Evolutionary conservation across 1,140 invertebrate genomes (phyloP), one percentile per base, ranked within the genome.

Genomic region (Drosophila bocqueti): DNA sequence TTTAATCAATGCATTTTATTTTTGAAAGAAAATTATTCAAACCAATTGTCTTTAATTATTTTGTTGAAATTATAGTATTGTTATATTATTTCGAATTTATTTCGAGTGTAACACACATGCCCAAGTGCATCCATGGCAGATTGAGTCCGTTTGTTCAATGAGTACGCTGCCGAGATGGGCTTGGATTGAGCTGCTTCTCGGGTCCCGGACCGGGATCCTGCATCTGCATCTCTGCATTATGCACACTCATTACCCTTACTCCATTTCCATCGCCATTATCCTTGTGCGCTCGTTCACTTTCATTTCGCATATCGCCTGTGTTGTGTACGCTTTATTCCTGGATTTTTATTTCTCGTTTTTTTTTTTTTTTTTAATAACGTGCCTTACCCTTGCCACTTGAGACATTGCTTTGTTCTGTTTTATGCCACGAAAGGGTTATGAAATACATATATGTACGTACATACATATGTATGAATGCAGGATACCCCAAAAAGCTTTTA

Each of bases 201-300:
- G 31, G 36, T 61, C 47, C 71, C 52, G 49, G 52, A 38, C 61
- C 42, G 29, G 58, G 24, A 60, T 76, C 29, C 61, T 63, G 66
- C 68, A 59, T 38, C 65, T 69, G 62, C 66, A 64, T 68, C 58
- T 68, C 58, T 90, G 84, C 84, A 89, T 89, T 89, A 90, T 90
- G 85, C 85, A 90, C 85, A 90, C 85, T 90, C 85, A 90, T 90
- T 90, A 90, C 81, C 81, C 85, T 57, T 67, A 68, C 76, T 71
- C 54, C 47, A 31, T 67, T 36, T 16, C 40, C 16, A 38, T 36
- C 55, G 61, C 85, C 85, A 90, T 90, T 90, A 90, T 90, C 79
- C 85, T 89, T 89, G 84, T 89, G 73, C 84, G 81, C 85, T 90
- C 81, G 81, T 90, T 90, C 85, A 90, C 85, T 90, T 90, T 90